phyloP scores from a whole-genome alignment of 2,888 invertebrate species.

The Galeopsomyia nigrocyanea region DNA sequence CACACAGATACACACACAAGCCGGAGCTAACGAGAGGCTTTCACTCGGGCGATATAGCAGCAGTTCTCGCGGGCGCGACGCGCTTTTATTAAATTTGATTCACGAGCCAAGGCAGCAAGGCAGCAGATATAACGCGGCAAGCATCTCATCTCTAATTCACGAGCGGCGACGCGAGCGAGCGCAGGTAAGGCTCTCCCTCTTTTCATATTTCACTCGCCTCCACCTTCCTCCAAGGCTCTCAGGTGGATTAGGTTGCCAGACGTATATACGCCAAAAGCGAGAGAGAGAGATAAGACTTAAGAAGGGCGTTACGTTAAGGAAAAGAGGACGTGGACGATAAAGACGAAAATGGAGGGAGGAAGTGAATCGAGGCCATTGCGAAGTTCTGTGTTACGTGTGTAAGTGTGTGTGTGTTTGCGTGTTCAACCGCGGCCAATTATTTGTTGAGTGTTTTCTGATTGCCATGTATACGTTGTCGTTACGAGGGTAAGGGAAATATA shows the following conservation, averaged over 20 bases:
- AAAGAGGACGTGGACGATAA: too few relatives aligned
- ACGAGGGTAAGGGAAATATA: too few relatives aligned
- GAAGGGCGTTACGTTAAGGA: too few relatives aligned
- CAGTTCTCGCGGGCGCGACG: not conserved
- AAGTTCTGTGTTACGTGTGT: too few relatives aligned
- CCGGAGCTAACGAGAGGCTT: conserved; percentile 52
- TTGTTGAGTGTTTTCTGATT: too few relatives aligned
- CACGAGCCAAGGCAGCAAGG: not conserved
- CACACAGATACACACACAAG: too few relatives aligned
- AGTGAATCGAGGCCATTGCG: too few relatives aligned
- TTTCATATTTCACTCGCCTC: conserved; percentile 29
- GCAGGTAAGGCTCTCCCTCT: conserved; percentile 12
- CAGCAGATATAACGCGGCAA: not conserved
- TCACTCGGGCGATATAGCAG: not conserved
- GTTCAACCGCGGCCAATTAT: too few relatives aligned
- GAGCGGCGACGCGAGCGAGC: conserved; percentile 10
- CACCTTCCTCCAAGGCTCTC: conserved; percentile 7
- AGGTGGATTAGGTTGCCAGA: conserved; percentile 21
- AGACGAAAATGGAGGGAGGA: too few relatives aligned
- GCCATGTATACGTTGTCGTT: too few relatives aligned
- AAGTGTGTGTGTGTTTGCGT: too few relatives aligned
- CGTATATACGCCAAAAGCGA: not conserved
- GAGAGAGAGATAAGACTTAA: not conserved
- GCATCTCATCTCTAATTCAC: conserved; percentile 29
- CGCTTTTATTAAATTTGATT: conserved; percentile 26